Base-by-base conservation (phyloP, 2,797 vertebrate species). In the Stomatorhinus walkeri region DNA sequence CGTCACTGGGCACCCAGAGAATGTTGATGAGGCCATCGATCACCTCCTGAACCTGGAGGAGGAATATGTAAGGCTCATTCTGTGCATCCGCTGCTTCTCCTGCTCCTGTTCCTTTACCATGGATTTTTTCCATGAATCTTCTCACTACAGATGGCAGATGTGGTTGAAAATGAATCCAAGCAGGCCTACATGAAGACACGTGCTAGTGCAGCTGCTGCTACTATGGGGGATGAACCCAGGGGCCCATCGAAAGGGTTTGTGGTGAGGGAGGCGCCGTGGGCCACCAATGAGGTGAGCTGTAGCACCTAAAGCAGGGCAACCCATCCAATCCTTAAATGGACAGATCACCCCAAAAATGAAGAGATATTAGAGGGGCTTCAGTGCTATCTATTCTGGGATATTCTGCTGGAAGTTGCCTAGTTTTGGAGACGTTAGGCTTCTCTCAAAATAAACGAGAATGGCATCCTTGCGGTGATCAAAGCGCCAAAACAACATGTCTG, bases 11-110 rank as follows among this genome's bases (percentile, higher is more conserved):
- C 98, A 98, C 86, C 98, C 98, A 1, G 98, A 99, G 93, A 96
- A 97, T 0, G 98, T 99, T 92, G 98, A 99, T 92, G 98, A 99
- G 95, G 98, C 98, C 93, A 98, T 99, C 0, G 98, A 99, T 94
- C 98, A 99, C 92, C 97, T 99, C 91, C 95, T 99, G 59, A 99
- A 99, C 93, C 94, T 99, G 89, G 98, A 99, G 91, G 98, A 99
- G 90, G 98, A 99, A 97, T 99, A 97, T 4, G 98, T 99, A 95
- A 96, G 98, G 16, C 32, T 86, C 48, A 5, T 79, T 79, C 72
- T 43, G 6, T 40, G 36, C 5, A 16, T 12, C 24, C 1, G n/a
- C n/a, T 59, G 28, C 28, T 72, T 2, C 64, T 28, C 9, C 4
- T 28, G 24, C 2, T 24, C 43, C 68, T 16, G 3, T 5, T 72